Evolutionary conservation across 1,140 invertebrate species (phyloP), one percentile per base, ranked within the genome.

Genomic region (Magallana ariakensis): DNA sequence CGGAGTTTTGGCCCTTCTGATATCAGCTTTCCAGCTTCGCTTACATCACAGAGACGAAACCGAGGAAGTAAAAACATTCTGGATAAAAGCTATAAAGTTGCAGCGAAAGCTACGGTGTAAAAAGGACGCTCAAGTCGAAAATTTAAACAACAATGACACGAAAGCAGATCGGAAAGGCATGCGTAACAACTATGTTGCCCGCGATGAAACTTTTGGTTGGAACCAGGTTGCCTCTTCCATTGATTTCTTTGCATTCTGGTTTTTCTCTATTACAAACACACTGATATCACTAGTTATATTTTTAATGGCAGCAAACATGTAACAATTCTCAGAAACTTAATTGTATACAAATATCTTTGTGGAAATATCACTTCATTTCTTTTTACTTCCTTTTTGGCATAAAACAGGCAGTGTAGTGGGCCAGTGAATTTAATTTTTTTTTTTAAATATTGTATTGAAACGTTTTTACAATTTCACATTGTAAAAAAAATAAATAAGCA

Each of bases 1-100:
- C 15, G 85, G 87, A 19, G 82, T 84, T 0, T 22, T 85, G 8
- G 82, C 70, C 11, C 66, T 88, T 1, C 9, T 55, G 4, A 9
- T 62, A 5, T 84, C 87, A n/a, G 84, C 83, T 80, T 54, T 88
- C 16, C 84, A 88, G 55, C 54, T 88, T 4, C 80, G 87, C 7
- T 56, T 88, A 7, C 84, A 82, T 70, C 56, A 60, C 53, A 66
- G 81, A 75, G 8, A 80, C 10, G 19, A 11, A 0, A 22, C 22
- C 0, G 60, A 56, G 1, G 55, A 70, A 56, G 33, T 80, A 0
- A 53, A 46, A 4, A 15, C 46, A 80, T 85, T 80, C 13, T 54
- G 62, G 22, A n/a, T 55, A 15, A 46, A 15, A 13, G 11, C 26
- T 11, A 13, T 75, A 10, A 26, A 22, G 15, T 53, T 53, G 56